Evolutionary conservation across 92 coral and sea anemone genomes (phyloP), one percentile per base, ranked within the genome.

Genomic region (Bergia sp.): DNA sequence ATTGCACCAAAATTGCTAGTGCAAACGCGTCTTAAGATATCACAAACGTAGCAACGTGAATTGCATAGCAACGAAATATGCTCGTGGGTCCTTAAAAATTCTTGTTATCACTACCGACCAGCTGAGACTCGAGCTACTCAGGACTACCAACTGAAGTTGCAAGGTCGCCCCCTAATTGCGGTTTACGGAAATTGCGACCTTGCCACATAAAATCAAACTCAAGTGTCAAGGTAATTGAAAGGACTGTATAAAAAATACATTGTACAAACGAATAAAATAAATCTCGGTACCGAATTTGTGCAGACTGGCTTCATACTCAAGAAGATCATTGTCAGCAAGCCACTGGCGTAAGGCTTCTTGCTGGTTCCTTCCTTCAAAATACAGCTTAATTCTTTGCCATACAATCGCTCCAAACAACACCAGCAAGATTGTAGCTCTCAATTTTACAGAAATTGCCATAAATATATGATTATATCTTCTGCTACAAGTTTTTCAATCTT

Each of bases 311-410:
- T 82, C 93, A 67, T 89, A 95, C 42, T 92, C 91, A 49, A 85
- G 89, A 16, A 96, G 90, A 42, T 80, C 92, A 88, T 96, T 91
- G 44, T 94, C 91, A 78, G 81, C 80, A 73, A 96, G 82, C 94
- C 96, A 96, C 21, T 66, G 90, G 65, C 90, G 95, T 1, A 96
- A 85, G 5, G 88, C 89, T 20, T 89, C 86, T 67, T 90, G 92
- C 65, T 93, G 91, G 55, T 88, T 84, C 64, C 89, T 86, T 66
- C 86, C 89, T 18, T 86, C 77, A 77, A 85, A 81, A 77, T 91
- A 93, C 73, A 94, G 79, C 43, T 92, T 90, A 37, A 93, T 50
- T 65, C 91, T 93, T 77, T 93, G 89, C 89, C 91, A 92, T 43
- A 94, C 81, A 37, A 94, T 80, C 71, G 91, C 93, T 44, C 76